Evolutionary conservation across 2,797 vertebrate species (phyloP).

Genomic region (Mus caroli): DNA sequence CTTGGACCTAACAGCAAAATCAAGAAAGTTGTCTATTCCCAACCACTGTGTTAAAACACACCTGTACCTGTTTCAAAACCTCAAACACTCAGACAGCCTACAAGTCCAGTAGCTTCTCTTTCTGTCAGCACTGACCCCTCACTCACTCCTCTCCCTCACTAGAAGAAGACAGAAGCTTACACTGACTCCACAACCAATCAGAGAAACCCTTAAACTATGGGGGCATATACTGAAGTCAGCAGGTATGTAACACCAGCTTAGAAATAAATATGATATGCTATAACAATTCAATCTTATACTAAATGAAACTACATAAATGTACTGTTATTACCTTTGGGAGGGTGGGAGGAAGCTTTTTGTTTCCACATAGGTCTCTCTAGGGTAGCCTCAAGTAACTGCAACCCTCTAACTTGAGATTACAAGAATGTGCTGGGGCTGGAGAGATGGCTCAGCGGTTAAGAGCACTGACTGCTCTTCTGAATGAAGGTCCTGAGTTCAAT

Average conservation of each 20-base stretch:
- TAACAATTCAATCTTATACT: neutral
- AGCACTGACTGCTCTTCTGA: too few relatives aligned
- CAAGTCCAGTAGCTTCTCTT: neutral
- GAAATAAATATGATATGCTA: neutral
- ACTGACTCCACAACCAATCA: neutral
- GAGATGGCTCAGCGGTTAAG: too few relatives aligned
- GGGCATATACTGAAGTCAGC: neutral
- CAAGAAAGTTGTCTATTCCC: slow-evolving; percentile 17
- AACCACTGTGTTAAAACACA: neutral
- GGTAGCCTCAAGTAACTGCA: neutral
- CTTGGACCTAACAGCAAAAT: slow-evolving; percentile 79
- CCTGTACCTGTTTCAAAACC: neutral
- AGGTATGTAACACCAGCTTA: neutral
- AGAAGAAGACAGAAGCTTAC: neutral
- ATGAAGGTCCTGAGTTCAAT: too few relatives aligned
- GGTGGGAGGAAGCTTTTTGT: neutral
- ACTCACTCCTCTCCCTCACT: neutral
- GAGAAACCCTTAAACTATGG: neutral
- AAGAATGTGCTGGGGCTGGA: neutral
- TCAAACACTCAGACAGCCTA: neutral
- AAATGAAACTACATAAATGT: neutral
- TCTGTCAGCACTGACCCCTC: neutral
- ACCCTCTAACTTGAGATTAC: neutral
- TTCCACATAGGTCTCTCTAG: neutral
- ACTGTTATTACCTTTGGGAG: neutral